A percentile compares a stretch with the other conserved stretches of the same genome.
Conservation (phyloP, 64 coral and sea anemone genomes). For the Stylophora pistillata region DNA sequence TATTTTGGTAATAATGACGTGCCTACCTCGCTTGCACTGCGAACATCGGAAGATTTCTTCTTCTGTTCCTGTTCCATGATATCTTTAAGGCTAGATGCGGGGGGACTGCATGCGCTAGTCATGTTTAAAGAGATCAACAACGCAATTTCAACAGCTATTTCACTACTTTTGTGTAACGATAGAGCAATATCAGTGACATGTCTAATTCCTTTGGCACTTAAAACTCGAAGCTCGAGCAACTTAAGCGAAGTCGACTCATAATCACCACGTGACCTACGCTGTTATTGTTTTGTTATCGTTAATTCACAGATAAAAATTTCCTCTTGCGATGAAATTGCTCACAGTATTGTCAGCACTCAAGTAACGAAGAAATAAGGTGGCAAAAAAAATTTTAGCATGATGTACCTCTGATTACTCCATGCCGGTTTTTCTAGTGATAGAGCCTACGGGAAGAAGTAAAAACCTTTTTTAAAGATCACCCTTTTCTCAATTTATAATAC, state of each 20-base stretch:
- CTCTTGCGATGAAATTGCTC: too few species aligned
- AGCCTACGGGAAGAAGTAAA: neutral
- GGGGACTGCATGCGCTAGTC: constrained; percentile 23
- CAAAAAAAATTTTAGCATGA: neutral
- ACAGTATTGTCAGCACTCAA: neutral
- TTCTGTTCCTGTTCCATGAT: constrained; percentile 61
- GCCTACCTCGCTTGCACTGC: neutral
- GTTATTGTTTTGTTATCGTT: too few species aligned
- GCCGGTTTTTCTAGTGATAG: constrained; percentile 9
- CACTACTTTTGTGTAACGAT: too few species aligned
- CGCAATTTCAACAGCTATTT: too few species aligned
- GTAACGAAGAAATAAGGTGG: neutral
- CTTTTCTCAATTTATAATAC: too few species aligned
- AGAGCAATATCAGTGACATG: too few species aligned
- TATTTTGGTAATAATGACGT: neutral
- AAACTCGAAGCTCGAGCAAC: too few species aligned
- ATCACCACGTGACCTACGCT: too few species aligned
- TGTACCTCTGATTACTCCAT: constrained; percentile 24
- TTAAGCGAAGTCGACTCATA: too few species aligned
- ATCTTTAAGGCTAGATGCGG: constrained; percentile 16
- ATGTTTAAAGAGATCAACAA: neutral
- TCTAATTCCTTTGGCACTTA: too few species aligned
- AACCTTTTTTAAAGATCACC: too few species aligned
- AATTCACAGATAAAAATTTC: too few species aligned
- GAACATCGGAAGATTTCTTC: neutral